These are phyloP conservation scores for Drosophila repletoides DNA, from an alignment of 1,140 invertebrate genomes.

Conservation along the genomic window DNA sequence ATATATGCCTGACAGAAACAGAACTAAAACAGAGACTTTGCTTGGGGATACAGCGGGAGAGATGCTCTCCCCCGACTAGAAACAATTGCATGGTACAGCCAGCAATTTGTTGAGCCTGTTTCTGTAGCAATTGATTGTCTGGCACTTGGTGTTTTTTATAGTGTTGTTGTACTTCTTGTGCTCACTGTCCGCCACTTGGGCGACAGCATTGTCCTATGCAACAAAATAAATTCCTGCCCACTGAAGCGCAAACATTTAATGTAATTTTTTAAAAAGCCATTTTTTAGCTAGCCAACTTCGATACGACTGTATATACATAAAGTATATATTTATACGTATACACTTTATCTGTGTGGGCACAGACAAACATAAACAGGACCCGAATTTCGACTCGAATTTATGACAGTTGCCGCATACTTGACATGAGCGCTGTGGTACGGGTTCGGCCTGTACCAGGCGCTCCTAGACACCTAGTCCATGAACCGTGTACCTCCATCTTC, in stretches of 20 bases:
- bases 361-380: slow-evolving; percentile 59
- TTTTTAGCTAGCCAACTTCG: slow-evolving; percentile 39
- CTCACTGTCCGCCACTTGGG: slow-evolving; percentile 60
- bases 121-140: slow-evolving; percentile 67
- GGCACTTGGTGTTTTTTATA: slow-evolving; percentile 47
- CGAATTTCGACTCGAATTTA: slow-evolving; percentile 71
- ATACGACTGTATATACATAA: slow-evolving; percentile 31
- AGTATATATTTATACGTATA: not conserved
- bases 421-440: slow-evolving; percentile 16
- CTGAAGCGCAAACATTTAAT: slow-evolving; percentile 76
- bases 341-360: slow-evolving; percentile 58
- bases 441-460: not conserved
- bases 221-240: slow-evolving; percentile 71
- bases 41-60: not conserved
- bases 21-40: not conserved
- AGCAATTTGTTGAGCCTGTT: slow-evolving; percentile 69
- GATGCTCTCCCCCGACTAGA: not conserved
- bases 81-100: slow-evolving; percentile 71
- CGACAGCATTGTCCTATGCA: slow-evolving; percentile 59
- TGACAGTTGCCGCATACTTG: slow-evolving; percentile 63
- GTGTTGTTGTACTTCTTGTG: slow-evolving; percentile 20
- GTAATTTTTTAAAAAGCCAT: slow-evolving; percentile 78
- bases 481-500: slow-evolving; percentile 21
- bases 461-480: slow-evolving; percentile 40
- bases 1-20: slow-evolving; percentile 35